Evolutionary conservation across 2,888 invertebrate genomes (phyloP).

Genomic region (Nemapogon koenigi): DNA sequence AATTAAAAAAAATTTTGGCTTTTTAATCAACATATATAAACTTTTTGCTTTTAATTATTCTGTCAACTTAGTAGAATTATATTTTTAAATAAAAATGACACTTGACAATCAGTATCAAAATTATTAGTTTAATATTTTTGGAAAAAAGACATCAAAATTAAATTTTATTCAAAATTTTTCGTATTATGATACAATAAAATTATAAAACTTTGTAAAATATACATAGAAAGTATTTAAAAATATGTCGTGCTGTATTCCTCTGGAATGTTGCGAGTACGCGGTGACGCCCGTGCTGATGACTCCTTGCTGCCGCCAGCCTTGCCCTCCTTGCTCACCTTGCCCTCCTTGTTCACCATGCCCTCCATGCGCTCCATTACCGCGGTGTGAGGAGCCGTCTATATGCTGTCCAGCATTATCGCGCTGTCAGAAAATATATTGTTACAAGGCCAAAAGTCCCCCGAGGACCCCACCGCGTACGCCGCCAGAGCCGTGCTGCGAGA

Average conservation of each 20-base stretch:
- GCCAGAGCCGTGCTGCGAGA: neutral
- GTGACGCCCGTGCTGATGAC: slow-evolving; percentile 35
- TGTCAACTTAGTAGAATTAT: too few species aligned
- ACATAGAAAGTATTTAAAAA: slow-evolving; percentile 21
- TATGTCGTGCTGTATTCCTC: slow-evolving; percentile 33
- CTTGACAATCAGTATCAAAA: too few species aligned
- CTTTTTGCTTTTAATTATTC: too few species aligned
- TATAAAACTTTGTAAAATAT: slow-evolving; percentile 15
- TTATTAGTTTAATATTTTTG: too few species aligned
- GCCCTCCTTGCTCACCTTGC: too few species aligned
- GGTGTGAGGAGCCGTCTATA: neutral
- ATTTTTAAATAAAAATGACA: too few species aligned
- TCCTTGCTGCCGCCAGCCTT: slow-evolving; percentile 21
- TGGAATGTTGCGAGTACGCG: slow-evolving; percentile 29
- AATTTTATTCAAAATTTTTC: too few species aligned
- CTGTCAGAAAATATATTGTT: slow-evolving; percentile 25
- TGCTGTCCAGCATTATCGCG: slow-evolving; percentile 23
- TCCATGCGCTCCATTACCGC: neutral
- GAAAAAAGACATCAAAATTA: too few species aligned
- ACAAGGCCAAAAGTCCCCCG: slow-evolving; percentile 20
- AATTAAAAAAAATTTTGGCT: too few species aligned
- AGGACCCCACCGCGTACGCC: neutral
- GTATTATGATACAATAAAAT: too few species aligned
- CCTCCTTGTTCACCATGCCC: too few species aligned
- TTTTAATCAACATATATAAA: too few species aligned